Conservation (phyloP, 1,140 invertebrate genomes). For the Hesperophylax magnus region DNA sequence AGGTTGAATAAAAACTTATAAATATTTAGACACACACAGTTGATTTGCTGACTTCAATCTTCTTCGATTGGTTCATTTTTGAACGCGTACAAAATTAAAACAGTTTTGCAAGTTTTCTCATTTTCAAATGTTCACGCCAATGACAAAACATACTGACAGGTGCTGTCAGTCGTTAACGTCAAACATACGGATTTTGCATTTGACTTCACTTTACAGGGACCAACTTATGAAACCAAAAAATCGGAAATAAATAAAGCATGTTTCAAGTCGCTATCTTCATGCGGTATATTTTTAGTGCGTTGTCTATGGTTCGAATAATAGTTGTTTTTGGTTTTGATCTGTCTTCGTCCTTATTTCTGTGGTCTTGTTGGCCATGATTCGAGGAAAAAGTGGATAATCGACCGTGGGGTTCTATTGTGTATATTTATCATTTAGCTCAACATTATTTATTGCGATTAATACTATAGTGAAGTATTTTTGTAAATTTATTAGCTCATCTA, state of each 20-base stretch:
- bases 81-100: neutral
- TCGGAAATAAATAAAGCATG: constrained; percentile 29
- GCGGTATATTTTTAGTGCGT: neutral
- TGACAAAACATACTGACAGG: no score
- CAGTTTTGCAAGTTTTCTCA: neutral
- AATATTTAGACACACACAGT: constrained; percentile 50
- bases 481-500: constrained; percentile 25
- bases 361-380: constrained; percentile 46
- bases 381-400: constrained; percentile 52
- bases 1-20: neutral
- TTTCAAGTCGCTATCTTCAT: constrained; percentile 31
- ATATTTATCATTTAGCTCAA: constrained; percentile 44
- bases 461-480: constrained; percentile 29
- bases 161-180: no score
- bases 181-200: neutral
- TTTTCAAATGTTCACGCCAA: neutral
- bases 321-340: neutral
- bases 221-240: constrained; percentile 3
- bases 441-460: constrained; percentile 7
- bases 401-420: constrained; percentile 53
- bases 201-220: neutral
- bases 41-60: constrained; percentile 67
- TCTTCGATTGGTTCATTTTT: constrained; percentile 65
- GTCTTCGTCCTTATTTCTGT: constrained; percentile 12
- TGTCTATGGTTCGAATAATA: no score